phyloP scores from a whole-genome alignment of 2,113 vertebrate species.

The Cervus canadensis region DNA sequence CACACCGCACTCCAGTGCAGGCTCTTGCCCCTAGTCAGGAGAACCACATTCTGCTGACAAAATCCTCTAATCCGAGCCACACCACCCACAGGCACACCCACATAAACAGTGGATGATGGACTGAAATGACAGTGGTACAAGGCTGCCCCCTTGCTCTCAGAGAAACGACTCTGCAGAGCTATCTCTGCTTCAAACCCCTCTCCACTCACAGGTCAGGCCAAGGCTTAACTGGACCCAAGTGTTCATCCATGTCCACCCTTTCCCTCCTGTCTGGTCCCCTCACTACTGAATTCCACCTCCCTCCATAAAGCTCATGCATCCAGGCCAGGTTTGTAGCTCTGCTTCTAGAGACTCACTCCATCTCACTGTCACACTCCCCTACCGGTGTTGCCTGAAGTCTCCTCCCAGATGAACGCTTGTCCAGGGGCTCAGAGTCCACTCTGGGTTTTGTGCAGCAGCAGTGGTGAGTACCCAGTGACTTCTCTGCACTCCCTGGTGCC shows the following conservation, averaged over 20 bases:
- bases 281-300: not conserved
- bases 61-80: not conserved
- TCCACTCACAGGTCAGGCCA: not conserved
- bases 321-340: not conserved
- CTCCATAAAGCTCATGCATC: not conserved
- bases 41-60: not conserved
- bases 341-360: not conserved
- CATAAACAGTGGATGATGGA: not conserved
- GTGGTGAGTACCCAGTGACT: not conserved
- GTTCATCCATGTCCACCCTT: not conserved
- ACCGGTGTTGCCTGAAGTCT: not conserved
- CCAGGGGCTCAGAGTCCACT: not conserved
- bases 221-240: not conserved
- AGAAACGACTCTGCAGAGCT: not conserved
- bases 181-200: not conserved
- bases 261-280: not conserved
- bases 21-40: not conserved
- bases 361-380: not conserved
- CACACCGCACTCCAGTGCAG: not conserved
- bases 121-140: not conserved
- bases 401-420: not conserved
- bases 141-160: not conserved
- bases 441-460: not conserved
- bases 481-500: fast-evolving
- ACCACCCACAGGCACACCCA: not conserved